Base-by-base conservation (phyloP, 2,113 vertebrate genomes). In the Corydoras sp. region DNA sequence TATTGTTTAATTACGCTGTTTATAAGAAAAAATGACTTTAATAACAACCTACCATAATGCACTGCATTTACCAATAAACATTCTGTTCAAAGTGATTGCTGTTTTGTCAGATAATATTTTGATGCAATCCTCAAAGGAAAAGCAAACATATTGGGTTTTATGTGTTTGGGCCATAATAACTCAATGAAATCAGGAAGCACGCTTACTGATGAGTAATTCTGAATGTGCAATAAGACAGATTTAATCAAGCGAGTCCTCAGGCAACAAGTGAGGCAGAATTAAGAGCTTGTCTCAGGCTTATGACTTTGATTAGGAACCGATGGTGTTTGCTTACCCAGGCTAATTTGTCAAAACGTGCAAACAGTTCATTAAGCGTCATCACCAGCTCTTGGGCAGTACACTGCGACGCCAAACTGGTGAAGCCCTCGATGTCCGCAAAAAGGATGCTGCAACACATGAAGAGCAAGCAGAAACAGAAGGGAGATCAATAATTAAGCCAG, bases 301-400 rank as follows among this genome's bases (percentile, higher is more conserved):
- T 51, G 55, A 58, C 53, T 54, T 62, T 74, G 62, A 68, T 74
- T 62, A 62, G 59, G 11, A 50, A 35, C 24, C 15, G 14, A 63
- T 68, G 54, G 32, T 32, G 32, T 73, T 62, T 2, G 68, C 95
- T 93, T 86, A 98, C 96, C 74, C 92, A 93, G 6, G 95, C 96
- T 84, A 98, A 85, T 83, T 98, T 98, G 89, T 98, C 95, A 35
- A 98, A 97, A 79, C 95, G 94, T 30, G 94, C 95, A 0, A 98
- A 98, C 79, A 98, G 92, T 84, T 98, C 96, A 0, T 98, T 98
- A 79, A 98, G 90, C 0, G 94, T 98, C 95, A 98, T 98, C 79
- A 98, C 95, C 84, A 98, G 86, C 84, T 98, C 96, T 90, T 98
- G 96, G 0, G 96, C 96, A 0, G 96, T 98, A 84, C 96, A 98